Evolutionary conservation across 2,888 invertebrate species (phyloP).

Genomic region (Drosophila engyochracea): DNA sequence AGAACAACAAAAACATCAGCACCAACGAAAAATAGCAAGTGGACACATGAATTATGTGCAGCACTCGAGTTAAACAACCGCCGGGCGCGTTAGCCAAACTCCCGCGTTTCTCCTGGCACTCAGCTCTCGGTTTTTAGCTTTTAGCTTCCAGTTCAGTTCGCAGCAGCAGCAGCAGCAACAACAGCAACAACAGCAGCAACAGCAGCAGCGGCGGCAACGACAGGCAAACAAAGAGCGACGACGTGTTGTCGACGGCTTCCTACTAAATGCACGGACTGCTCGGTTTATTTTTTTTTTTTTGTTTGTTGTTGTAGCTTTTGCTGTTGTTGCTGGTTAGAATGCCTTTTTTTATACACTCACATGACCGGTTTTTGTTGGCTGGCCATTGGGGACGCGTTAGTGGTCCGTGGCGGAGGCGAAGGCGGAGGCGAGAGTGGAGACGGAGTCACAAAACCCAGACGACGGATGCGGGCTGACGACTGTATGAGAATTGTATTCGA

Average conservation of each 20-base stretch:
- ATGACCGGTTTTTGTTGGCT: constrained; percentile 75
- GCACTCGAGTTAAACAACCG: constrained; percentile 81
- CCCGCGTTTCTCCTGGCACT: constrained; percentile 8
- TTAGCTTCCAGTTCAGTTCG: constrained; percentile 41
- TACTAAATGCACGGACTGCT: constrained; percentile 77
- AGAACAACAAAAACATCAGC: constrained; percentile 9
- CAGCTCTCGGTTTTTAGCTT: constrained; percentile 30
- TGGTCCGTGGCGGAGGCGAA: constrained; percentile 66
- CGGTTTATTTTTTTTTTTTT: neutral
- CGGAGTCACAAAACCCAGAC: constrained; percentile 21
- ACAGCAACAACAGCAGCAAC: neutral
- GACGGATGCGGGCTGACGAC: constrained; percentile 55
- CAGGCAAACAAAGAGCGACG: constrained; percentile 69
- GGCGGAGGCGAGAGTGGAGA: constrained; percentile 37
- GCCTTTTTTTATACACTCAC: constrained; percentile 66
- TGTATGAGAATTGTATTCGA: constrained; percentile 2
- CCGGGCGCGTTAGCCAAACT: constrained; percentile 58
- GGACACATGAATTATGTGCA: constrained; percentile 82
- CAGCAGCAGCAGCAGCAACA: constrained; percentile 13
- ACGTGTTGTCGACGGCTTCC: constrained; percentile 47
- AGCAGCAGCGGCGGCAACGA: constrained; percentile 17
- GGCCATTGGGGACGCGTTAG: constrained; percentile 81
- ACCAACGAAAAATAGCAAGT: constrained; percentile 78
- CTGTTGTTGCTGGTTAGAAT: constrained; percentile 28
- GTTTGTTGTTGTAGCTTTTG: constrained; percentile 28